Conservation (phyloP, 2,113 vertebrate species). For the Rostratula benghalensis region DNA sequence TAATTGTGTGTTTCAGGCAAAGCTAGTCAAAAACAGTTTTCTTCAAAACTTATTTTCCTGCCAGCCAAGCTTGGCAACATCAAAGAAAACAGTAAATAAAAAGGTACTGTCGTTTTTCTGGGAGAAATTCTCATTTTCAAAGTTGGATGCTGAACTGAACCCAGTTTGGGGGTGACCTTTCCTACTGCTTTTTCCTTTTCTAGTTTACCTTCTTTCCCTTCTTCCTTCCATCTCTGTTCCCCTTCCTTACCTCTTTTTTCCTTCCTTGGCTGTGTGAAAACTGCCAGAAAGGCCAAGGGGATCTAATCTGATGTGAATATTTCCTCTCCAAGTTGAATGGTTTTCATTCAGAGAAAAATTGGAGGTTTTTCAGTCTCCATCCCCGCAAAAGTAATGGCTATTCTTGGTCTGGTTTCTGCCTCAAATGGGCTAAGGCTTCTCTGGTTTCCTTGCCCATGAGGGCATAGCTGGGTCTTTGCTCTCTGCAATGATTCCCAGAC, state of each 20-base stretch:
- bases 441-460: not conserved
- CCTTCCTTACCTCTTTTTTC: not conserved
- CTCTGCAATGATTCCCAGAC: not conserved
- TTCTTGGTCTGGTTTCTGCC: not conserved
- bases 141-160: not conserved
- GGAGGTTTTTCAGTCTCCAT: not conserved
- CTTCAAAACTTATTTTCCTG: slow-evolving; percentile 34
- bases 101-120: slow-evolving; percentile 7
- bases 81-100: slow-evolving; percentile 8
- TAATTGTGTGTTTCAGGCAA: slow-evolving; percentile 17
- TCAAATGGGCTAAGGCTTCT: not conserved
- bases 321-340: not conserved
- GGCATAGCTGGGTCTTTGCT: not conserved
- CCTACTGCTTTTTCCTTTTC: not conserved
- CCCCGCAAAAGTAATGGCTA: not conserved
- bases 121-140: not conserved
- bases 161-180: not conserved
- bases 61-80: not conserved
- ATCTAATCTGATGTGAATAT: not conserved
- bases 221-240: not conserved
- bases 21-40: slow-evolving; percentile 35
- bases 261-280: not conserved
- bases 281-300: not conserved
- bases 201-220: not conserved
- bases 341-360: not conserved